phyloP scores from a whole-genome alignment of 2,888 invertebrate species.

The Phyto melanocephala region DNA sequence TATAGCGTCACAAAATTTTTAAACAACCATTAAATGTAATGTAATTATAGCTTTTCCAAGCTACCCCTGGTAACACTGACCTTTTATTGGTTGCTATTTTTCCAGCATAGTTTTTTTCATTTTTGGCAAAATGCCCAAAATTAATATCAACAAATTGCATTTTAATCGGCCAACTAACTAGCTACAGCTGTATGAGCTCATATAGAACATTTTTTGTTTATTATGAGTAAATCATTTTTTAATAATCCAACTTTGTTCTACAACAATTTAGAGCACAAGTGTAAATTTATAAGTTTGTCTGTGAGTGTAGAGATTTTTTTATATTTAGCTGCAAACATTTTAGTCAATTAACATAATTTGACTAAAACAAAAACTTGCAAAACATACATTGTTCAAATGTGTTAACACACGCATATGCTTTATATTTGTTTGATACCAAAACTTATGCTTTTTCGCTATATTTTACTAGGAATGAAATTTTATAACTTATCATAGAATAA shows the following conservation, averaged over 20 bases:
- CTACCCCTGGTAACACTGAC: too few relatives aligned
- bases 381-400: not conserved
- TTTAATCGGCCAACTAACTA: slow-evolving; percentile 39
- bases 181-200: not conserved
- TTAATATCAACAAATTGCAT: slow-evolving; percentile 45
- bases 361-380: not conserved
- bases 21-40: too few relatives aligned
- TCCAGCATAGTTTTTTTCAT: not conserved
- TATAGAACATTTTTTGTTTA: slow-evolving; percentile 3
- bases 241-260: not conserved
- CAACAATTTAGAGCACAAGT: not conserved
- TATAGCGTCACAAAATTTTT: too few relatives aligned
- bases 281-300: not conserved
- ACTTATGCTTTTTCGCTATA: not conserved
- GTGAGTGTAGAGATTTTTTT: not conserved
- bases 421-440: not conserved
- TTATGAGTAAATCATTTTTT: slow-evolving; percentile 27
- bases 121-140: slow-evolving; percentile 40
- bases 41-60: too few relatives aligned
- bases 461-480: not conserved
- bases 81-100: not conserved
- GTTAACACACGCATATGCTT: not conserved
- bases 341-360: not conserved
- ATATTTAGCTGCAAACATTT: not conserved
- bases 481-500: not conserved